phyloP scores from a whole-genome alignment of 2,113 vertebrate species.

The Indri indri region DNA sequence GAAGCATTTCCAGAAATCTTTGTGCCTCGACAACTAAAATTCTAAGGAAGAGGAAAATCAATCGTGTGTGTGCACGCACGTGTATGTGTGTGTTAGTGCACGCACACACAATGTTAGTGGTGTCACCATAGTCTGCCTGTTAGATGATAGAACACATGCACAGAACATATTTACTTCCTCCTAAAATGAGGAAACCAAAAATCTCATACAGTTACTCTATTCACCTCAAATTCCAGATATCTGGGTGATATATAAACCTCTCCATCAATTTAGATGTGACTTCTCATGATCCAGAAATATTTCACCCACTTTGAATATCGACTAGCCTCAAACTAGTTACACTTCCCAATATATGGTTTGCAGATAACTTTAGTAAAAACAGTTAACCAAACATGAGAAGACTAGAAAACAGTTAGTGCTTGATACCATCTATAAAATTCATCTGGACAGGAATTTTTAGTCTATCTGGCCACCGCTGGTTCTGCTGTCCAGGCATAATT shows the following conservation, averaged over 20 bases:
- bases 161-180: background rate
- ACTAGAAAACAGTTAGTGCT: background rate
- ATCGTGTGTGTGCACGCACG: background rate
- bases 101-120: rapidly evolving
- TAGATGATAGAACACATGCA: background rate
- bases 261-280: background rate
- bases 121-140: background rate
- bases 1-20: background rate
- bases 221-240: background rate
- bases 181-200: background rate
- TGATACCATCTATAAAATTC: background rate
- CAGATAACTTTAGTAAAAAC: background rate
- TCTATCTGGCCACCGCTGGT: background rate
- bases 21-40: background rate
- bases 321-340: background rate
- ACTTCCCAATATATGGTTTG: background rate
- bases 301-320: background rate
- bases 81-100: too few species aligned
- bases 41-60: background rate
- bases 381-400: background rate
- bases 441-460: background rate
- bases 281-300: background rate
- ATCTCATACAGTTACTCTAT: background rate
- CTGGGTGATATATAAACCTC: background rate
- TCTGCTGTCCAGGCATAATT: background rate